Evolutionary conservation across 1,140 invertebrate species (phyloP).

Genomic region (Platorchestia sp.): DNA sequence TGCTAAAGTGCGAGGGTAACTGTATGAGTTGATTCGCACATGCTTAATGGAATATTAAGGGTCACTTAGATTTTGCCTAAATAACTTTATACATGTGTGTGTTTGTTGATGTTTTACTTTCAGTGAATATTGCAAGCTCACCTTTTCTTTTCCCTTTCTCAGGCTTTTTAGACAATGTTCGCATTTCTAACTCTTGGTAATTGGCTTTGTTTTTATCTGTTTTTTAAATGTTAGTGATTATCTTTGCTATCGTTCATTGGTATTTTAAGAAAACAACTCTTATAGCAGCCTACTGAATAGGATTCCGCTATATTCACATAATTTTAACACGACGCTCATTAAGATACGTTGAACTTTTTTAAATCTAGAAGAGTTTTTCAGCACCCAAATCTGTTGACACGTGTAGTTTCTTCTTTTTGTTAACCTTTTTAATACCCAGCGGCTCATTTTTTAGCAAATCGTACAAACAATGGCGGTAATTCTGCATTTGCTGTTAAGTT

Average conservation of each 20-base stretch:
- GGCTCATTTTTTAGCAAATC: not conserved
- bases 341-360: not conserved
- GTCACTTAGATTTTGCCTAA: not conserved
- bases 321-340: not conserved
- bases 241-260: not conserved
- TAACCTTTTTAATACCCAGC: not conserved
- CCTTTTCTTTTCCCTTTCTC: too few relatives aligned
- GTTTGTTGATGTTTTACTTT: too few relatives aligned
- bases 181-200: too few relatives aligned
- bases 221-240: not conserved
- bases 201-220: too few relatives aligned
- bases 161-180: too few relatives aligned
- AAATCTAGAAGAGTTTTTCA: not conserved
- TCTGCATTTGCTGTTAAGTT: not conserved
- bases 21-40: too few relatives aligned
- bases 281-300: too few relatives aligned
- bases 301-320: too few relatives aligned
- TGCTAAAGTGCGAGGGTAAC: too few relatives aligned
- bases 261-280: not conserved
- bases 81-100: not conserved
- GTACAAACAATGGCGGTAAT: not conserved
- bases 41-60: too few relatives aligned
- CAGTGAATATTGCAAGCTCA: too few relatives aligned
- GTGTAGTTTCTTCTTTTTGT: not conserved
- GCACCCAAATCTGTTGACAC: not conserved